phyloP scores from a whole-genome alignment of 1,140 invertebrate species.

The Halictus rubicundus region DNA sequence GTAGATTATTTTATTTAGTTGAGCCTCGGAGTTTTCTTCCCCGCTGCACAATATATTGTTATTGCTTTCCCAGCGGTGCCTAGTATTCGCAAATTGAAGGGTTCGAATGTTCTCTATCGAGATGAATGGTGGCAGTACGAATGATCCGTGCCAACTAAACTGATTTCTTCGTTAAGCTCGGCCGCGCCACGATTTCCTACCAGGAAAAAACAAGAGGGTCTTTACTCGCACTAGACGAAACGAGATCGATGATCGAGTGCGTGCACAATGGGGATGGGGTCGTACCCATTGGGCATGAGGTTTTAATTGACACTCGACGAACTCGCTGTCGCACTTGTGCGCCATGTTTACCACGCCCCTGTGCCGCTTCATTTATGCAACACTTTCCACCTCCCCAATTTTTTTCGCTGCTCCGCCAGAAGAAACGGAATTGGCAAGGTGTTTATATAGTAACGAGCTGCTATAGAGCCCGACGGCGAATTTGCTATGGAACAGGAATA shows the following conservation, averaged over 20 bases:
- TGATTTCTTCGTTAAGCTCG: background rate
- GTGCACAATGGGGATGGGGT: slow-evolving; percentile 25
- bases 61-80: too few species aligned
- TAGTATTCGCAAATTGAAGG: too few species aligned
- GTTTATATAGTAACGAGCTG: too few species aligned
- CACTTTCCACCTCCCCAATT: background rate
- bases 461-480: too few species aligned
- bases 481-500: too few species aligned
- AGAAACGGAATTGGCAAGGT: background rate
- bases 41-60: too few species aligned
- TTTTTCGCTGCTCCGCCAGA: background rate
- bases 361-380: background rate
- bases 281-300: slow-evolving; percentile 29
- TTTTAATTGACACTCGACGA: slow-evolving; percentile 43
- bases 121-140: too few species aligned
- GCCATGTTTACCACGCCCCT: background rate
- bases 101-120: too few species aligned
- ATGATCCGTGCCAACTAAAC: background rate
- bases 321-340: slow-evolving; percentile 10
- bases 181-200: background rate
- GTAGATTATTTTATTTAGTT: too few species aligned
- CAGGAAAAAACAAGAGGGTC: slow-evolving; percentile 2
- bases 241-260: slow-evolving; percentile 16
- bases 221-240: slow-evolving; percentile 3
- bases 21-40: too few species aligned